phyloP scores from a whole-genome alignment of 2,797 vertebrate species.

The Sebastes elongatus region DNA sequence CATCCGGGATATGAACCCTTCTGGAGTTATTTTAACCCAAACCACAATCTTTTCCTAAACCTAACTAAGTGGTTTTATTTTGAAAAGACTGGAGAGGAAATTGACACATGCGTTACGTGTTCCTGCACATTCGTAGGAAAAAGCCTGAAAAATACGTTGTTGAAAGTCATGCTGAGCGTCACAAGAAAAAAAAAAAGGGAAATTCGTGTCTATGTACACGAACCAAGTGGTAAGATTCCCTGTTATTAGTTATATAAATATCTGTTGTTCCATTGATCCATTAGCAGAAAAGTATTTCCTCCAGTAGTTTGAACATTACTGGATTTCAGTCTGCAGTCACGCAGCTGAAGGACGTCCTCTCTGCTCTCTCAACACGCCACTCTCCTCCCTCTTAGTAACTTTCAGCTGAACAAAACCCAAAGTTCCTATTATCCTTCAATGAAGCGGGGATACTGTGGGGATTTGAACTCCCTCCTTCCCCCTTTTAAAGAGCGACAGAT shows the following conservation, averaged over 20 bases:
- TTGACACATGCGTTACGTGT: too few species aligned
- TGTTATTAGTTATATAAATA: not conserved
- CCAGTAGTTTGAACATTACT: not conserved
- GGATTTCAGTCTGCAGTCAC: not conserved
- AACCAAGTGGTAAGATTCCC: not conserved
- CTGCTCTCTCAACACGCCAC: not conserved
- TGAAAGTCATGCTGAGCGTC: too few species aligned
- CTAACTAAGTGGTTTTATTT: too few species aligned
- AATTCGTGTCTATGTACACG: too few species aligned
- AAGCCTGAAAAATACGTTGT: too few species aligned
- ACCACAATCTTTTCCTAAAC: too few species aligned
- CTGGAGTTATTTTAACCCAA: too few species aligned
- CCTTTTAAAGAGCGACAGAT: constrained; percentile 11
- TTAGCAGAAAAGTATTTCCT: not conserved
- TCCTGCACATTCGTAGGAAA: too few species aligned
- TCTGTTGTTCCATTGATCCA: too few species aligned
- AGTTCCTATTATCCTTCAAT: constrained; percentile 15
- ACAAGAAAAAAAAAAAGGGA: too few species aligned
- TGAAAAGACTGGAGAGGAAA: too few species aligned
- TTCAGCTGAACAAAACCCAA: constrained; percentile 1
- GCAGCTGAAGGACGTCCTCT: constrained; percentile 5
- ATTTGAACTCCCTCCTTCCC: not conserved
- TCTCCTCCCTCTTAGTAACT: constrained; percentile 17
- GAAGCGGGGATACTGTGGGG: not conserved
- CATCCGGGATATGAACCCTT: too few species aligned